Percentiles rank a stretch among this genome's conserved stretches.
Evolutionary conservation across 2,113 vertebrate genomes (phyloP).

Genomic region (Odobenus rosmarus): DNA sequence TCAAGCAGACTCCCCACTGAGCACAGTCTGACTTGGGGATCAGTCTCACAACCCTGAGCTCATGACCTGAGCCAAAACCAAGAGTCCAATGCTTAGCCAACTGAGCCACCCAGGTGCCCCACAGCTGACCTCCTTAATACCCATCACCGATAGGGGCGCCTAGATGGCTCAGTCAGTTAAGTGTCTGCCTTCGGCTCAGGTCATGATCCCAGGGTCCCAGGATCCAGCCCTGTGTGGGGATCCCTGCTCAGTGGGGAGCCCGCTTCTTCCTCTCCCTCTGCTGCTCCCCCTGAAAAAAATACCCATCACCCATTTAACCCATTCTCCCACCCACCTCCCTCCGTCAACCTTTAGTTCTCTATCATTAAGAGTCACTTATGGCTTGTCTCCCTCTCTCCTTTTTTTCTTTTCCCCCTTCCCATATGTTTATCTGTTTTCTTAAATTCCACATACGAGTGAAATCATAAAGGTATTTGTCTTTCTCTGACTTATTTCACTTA

Average conservation of each 20-base stretch:
- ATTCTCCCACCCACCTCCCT: not conserved
- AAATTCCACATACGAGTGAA: not conserved
- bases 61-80: not conserved
- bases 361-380: not conserved
- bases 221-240: not conserved
- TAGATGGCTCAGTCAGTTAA: not conserved
- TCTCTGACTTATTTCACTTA: not conserved
- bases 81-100: not conserved
- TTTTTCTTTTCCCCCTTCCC: not conserved
- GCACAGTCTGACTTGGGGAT: not conserved
- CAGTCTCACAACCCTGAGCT: not conserved
- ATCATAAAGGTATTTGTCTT: not conserved
- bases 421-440: not conserved
- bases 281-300: not conserved
- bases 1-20: not conserved
- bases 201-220: not conserved
- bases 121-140: not conserved
- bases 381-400: not conserved
- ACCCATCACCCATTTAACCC: not conserved
- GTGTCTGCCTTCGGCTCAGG: not conserved
- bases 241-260: not conserved
- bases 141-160: not conserved
- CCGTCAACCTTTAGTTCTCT: not conserved
- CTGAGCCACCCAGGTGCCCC: not conserved
- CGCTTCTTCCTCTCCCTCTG: not conserved